Percentiles rank a stretch among this genome's conserved stretches.
phyloP scores from a whole-genome alignment of 2,888 invertebrate species.

The Silvanus unidentatus region DNA sequence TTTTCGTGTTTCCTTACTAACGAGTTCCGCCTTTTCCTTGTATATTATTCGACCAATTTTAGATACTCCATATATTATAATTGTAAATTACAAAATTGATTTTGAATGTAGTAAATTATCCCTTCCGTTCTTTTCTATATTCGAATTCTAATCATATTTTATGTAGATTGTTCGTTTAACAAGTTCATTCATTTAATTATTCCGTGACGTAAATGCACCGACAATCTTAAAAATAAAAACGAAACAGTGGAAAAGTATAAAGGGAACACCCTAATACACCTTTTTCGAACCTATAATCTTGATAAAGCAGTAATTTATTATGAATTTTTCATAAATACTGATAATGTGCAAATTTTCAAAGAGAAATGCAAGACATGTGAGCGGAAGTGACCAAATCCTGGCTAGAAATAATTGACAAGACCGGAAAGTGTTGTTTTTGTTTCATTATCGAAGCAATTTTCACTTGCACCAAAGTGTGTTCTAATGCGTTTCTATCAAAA shows the following conservation, averaged over 20 bases:
- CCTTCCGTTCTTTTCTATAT: constrained; percentile 8
- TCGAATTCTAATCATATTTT: constrained; percentile 6
- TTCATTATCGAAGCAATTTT: constrained; percentile 37
- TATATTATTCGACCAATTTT: constrained; percentile 25
- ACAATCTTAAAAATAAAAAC: neutral
- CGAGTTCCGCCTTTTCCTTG: constrained; percentile 35
- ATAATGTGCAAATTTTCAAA: no score
- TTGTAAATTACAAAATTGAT: constrained; percentile 30
- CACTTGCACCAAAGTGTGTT: constrained; percentile 32
- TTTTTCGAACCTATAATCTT: no score
- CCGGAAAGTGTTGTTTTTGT: constrained; percentile 20
- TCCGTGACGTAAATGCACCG: neutral
- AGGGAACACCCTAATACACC: no score
- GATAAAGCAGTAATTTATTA: no score
- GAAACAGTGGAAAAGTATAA: no score
- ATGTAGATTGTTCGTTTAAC: neutral
- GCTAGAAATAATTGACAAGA: constrained; percentile 30
- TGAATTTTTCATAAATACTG: no score
- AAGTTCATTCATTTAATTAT: constrained; percentile 2
- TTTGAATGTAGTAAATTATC: constrained; percentile 19
- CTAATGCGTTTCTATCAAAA: constrained; percentile 39
- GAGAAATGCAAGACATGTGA: neutral
- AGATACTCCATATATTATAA: constrained; percentile 28
- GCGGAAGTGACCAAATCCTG: neutral
- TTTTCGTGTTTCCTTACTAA: constrained; percentile 33